Base-by-base conservation (phyloP, 2,113 vertebrate genomes). In the Acrocephalus arundinaceus region DNA sequence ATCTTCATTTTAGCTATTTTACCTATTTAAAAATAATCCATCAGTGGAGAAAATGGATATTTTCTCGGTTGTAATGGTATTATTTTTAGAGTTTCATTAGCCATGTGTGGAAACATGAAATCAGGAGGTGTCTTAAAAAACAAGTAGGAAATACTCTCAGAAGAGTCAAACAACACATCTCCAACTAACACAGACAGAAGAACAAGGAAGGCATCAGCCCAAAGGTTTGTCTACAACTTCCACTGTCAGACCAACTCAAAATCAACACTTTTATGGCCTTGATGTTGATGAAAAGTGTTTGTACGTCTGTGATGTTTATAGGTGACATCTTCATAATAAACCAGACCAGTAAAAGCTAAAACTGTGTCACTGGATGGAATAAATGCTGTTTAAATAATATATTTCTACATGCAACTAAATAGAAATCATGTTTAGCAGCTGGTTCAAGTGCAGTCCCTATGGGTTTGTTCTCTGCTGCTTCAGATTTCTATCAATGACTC, bases 1-100 rank as follows among this genome's bases (percentile, higher is more conserved):
- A 57, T 57, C 43, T 75, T 84, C 78, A 90, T 91, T 95, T 94
- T 76, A 87, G 72, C 51, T 91, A 24, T 84, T 96, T 82, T 61
- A 75, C 22, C 27, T 92, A 58, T 85, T 85, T 85, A 66, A 73
- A 87, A 83, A 45, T 67, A 61, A 85, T 23, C 51, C 14, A 71
- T 15, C 43, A 17, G 37, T 76, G 59, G 74, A 59, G 49, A 68
- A 89, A 80, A 89, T 43, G 8, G 31, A 48, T 54, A 6, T 65
- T 88, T 55, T 72, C 20, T 46, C 28, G 37, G 35, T 73, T 89
- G 19, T 24, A 95, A 86, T 52, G 27, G 72, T n/a, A 33, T 61
- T 58, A 78, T 96, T 61, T 81, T 81, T 51, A 79, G 79, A 92
- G 76, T 90, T 39, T 83, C 45, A 35, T 61, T 81, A 82, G n/a